Evolutionary conservation across 2,113 vertebrate genomes (phyloP), one percentile per base, ranked within the genome.

Genomic region (Chaetops frenatus): DNA sequence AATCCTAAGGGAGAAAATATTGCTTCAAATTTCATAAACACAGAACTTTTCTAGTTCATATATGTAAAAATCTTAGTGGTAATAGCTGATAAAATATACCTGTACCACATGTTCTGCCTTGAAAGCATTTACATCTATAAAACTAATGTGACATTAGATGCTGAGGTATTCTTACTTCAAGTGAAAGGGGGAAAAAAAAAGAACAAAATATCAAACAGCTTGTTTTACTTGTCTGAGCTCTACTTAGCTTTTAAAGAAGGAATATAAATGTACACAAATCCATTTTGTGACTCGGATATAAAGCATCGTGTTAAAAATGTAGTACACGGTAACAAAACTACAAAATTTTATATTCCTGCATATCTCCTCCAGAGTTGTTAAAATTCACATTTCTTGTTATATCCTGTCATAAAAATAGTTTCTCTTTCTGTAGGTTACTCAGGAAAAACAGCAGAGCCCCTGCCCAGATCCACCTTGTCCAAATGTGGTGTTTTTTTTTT

Each of bases 41-140:
- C 2, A 48, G 24, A 65, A 33, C 4, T 50, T 50, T 81, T 64
- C 35, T 25, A 50, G 35, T 42, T 86, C 1, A 3, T 10, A 5
- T 17, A 89, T 35, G 35, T 81, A 94, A 81, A 86, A 81, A 50
- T 29, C 47, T 60, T 47, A 29, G 42, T 51, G 36, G 66, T 90
- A 95, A 97, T 70, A 94, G 74, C 62, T 85, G 93, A 94, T 93
- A 95, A 89, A 91, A 90, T 86, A 94, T 81, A 79, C 85, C 86
- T 29, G 79, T 14, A 7, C 35, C 88, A 19, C 86, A 31, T 73
- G 62, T 65, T 94, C 69, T 92, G 70, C 64, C 64, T 94, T 94
- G 82, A 36, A 97, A 97, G 57, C 36, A 94, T 94, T 97, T 93
- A 66, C 80, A 92, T 58, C 36, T 36, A 81, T 88, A 92, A 95